Base-by-base conservation (phyloP, 1,140 invertebrate species). In the Pararge aegeria region DNA sequence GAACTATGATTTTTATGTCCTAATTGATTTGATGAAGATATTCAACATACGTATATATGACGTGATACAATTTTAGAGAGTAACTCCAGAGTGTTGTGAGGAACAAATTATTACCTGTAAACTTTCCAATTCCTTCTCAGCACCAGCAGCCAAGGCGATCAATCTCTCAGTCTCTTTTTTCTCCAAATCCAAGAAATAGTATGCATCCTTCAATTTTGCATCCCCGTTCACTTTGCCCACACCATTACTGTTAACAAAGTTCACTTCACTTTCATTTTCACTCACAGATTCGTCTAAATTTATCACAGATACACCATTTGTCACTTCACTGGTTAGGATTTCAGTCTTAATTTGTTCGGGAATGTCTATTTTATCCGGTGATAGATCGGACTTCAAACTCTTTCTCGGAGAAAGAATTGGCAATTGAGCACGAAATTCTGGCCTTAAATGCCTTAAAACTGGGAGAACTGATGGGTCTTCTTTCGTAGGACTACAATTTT, bases 401-500 rank as follows among this genome's bases (percentile, higher is more conserved):
- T 90, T 90, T 74, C 94, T 92, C 0, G 92, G 92, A 57, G 92
- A 93, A 2, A 94, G 87, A 6, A 95, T 93, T 0, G 94, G 94
- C 40, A 97, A 81, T 81, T 97, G 96, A 1, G 95, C 95, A 5
- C 95, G 91, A 76, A 97, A 97, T 78, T 97, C 96, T 0, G 96
- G 95, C 66, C 95, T 91, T 46, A 97, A 78, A 80, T 96, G 95
- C 84, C 95, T 91, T 52, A 97, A 87, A 10, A 97, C 96, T 5
- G 95, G 95, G 48, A 96, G n/a, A 61, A 89, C 87, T 27, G 75
- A 80, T 4, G 75, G 55, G 16, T 87, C 86, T 30, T 73, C 67
- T 27, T 81, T 76, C 15, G 81, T 85, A 3, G 83, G 78, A 75
- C 79, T 86, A 53, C 73, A 73, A 54, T 82, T 83, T 38, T 83